Conservation (phyloP, 2,797 vertebrate genomes). For the Syncerus caffer region DNA sequence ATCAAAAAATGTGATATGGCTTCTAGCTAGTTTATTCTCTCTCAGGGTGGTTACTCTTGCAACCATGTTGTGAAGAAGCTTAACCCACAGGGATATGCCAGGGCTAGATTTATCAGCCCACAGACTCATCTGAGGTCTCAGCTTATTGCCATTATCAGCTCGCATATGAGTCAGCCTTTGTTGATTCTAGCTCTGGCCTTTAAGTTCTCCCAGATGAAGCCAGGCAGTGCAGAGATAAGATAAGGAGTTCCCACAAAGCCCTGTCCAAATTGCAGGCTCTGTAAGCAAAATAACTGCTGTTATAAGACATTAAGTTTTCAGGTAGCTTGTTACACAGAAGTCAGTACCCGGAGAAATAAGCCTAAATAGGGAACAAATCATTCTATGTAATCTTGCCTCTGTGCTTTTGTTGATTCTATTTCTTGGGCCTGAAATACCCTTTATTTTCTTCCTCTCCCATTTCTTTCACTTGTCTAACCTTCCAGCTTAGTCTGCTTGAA, state of each 20-base stretch:
- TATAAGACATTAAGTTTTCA: background rate
- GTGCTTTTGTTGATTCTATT: background rate
- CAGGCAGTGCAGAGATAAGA: background rate
- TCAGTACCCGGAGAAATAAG: background rate
- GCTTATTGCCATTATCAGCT: background rate
- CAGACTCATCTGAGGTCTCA: background rate
- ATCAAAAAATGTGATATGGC: background rate
- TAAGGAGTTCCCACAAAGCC: background rate
- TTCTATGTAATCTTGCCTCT: conserved; percentile 8
- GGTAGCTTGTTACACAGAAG: background rate
- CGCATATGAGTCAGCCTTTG: background rate
- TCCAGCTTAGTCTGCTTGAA: background rate
- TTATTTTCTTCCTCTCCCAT: background rate
- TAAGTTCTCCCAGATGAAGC: background rate
- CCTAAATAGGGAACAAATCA: background rate
- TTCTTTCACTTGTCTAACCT: background rate
- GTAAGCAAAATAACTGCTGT: background rate
- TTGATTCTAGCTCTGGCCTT: background rate
- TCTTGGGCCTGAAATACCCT: background rate
- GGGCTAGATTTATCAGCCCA: background rate
- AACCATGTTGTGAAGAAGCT: background rate
- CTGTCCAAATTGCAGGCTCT: background rate
- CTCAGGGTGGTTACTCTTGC: background rate
- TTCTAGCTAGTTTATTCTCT: background rate
- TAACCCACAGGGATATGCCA: background rate